These are phyloP conservation scores for Leptestheria dahalacensis DNA, from an alignment of 1,140 invertebrate genomes.

Conservation along the genomic window DNA sequence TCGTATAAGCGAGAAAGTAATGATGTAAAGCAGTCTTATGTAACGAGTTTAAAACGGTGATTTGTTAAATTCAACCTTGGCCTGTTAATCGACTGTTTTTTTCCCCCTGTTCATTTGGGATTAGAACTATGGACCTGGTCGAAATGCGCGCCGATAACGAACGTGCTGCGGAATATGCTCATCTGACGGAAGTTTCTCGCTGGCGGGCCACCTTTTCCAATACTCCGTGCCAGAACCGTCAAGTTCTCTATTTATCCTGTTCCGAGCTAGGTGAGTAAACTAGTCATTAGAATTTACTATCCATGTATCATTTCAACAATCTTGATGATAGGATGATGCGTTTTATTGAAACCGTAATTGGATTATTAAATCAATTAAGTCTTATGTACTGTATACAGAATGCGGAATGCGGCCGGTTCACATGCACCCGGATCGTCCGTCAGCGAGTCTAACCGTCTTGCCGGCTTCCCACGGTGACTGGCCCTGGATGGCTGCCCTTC, in stretches of 20 bases:
- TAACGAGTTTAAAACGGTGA: too few relatives aligned
- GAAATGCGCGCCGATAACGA: slow-evolving; percentile 38
- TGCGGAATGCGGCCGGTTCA: slow-evolving; percentile 50
- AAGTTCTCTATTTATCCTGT: slow-evolving; percentile 63
- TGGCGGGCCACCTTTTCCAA: slow-evolving; percentile 45
- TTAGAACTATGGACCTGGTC: slow-evolving; percentile 37
- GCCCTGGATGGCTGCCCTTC: slow-evolving; percentile 74
- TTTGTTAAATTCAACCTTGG: too few relatives aligned
- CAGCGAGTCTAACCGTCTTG: slow-evolving; percentile 34
- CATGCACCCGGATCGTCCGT: slow-evolving; percentile 33
- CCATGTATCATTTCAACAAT: neutral
- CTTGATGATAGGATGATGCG: neutral
- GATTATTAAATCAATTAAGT: neutral
- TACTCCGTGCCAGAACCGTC: slow-evolving; percentile 51
- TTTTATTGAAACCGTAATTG: too few relatives aligned
- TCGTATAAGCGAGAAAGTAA: too few relatives aligned
- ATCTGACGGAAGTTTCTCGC: slow-evolving; percentile 47
- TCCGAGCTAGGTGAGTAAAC: slow-evolving; percentile 47
- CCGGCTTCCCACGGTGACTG: slow-evolving; percentile 37
- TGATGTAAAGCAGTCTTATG: too few relatives aligned
- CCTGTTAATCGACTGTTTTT: too few relatives aligned
- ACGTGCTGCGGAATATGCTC: slow-evolving; percentile 40
- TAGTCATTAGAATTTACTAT: neutral
- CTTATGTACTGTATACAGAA: slow-evolving; percentile 33
- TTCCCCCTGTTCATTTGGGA: slow-evolving; percentile 16